These are phyloP conservation scores for Araneus ventricosus DNA, from an alignment of 1,140 invertebrate species.

Conservation along the genomic window DNA sequence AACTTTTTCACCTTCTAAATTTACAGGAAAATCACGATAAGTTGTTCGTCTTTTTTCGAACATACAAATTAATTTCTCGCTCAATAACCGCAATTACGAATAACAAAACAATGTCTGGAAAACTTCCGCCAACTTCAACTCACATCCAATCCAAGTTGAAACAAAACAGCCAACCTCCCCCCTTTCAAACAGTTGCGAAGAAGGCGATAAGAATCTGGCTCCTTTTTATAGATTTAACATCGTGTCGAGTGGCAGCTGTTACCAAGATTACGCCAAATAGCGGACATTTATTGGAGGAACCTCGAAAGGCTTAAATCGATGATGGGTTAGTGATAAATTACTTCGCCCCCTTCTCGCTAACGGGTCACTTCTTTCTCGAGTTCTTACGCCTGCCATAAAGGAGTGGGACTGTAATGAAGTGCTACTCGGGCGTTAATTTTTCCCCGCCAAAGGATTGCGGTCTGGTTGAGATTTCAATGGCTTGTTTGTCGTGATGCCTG, in stretches of 20 bases:
- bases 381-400: neutral
- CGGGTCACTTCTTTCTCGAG: conserved; percentile 52
- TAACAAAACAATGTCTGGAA: neutral
- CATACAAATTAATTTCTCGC: too few species aligned
- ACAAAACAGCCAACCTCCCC: neutral
- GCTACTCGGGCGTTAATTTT: neutral
- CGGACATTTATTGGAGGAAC: conserved; percentile 61
- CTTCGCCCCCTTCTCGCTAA: neutral
- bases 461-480: too few species aligned
- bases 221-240: conserved; percentile 25
- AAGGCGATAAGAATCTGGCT: neutral
- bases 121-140: neutral
- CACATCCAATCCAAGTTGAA: neutral
- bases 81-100: too few species aligned
- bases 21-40: too few species aligned
- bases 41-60: too few species aligned
- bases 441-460: too few species aligned
- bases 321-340: conserved; percentile 50
- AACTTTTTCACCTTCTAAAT: too few species aligned
- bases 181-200: neutral
- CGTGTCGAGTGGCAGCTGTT: conserved; percentile 42
- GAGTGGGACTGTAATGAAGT: neutral
- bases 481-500: too few species aligned
- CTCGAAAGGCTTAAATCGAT: conserved; percentile 48
- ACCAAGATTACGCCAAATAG: conserved; percentile 47